Base-by-base conservation (phyloP, 2,888 invertebrate species). In the Metopia argyrocephala region DNA sequence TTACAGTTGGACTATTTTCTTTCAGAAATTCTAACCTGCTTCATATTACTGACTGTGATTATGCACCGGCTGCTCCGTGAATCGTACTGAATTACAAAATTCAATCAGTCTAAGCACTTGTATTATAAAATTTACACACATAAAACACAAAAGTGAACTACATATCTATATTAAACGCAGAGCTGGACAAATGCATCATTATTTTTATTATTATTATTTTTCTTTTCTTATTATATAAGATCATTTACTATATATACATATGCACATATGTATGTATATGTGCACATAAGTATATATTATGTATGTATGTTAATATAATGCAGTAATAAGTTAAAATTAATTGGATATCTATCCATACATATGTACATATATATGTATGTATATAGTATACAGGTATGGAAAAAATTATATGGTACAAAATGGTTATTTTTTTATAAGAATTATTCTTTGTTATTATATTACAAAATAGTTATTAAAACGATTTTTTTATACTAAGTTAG, bases 41-140 rank as follows among this genome's bases (percentile, higher is more conserved):
- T 89, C 87, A 88, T 88, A 87, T 86, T 89, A 88, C 89, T 88
- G 88, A 88, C 87, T 86, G 85, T 87, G 89, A 87, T 88, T 84
- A 87, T 86, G 87, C 86, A 87, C 85, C 88, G 88, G 89, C 81
- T 88, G 87, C 85, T 86, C 84, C 71, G 48, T 76, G 74, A 76
- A 73, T 21, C 64, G 52, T 48, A 80, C 68, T 73, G 28, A 81
- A 75, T 62, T 45, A 21, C 12, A 66, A n/a, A 76, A 68, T 48
- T 27, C 31, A 69, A 46, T 23, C 38, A 46, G 38, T 38, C 15
- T 70, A 75, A 82, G 76, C 76, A 82, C 79, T 82, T 79, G 79
- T 59, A 76, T 69, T 69, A 48, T 69, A 69, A 52, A 21, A 70
- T 52, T 56, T 50, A 78, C 61, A 78, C 66, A 75, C 45, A 75